These are phyloP conservation scores for Stichopus chloronotus DNA, from an alignment of 35 echinoderm and acorn worm genomes.

Conservation along the genomic window DNA sequence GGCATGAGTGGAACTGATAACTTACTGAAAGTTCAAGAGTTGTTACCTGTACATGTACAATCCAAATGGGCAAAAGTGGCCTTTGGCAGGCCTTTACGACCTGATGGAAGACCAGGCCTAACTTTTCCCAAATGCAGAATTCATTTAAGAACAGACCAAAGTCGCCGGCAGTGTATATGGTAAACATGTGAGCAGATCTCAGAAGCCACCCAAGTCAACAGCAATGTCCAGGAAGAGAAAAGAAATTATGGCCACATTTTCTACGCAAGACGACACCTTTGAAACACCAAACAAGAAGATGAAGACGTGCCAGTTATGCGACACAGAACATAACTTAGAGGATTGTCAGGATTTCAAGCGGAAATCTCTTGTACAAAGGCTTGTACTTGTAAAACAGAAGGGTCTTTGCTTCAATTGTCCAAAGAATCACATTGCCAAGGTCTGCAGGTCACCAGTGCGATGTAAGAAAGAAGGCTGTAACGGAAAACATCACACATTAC, in stretches of 20 bases:
- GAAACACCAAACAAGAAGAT: conserved; percentile 4
- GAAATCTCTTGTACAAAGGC: conserved; percentile 16
- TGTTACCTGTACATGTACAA: no score
- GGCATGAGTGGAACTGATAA: conserved; percentile 53
- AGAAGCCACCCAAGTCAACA: background rate
- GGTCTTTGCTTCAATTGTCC: conserved; percentile 52
- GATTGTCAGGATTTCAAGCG: background rate
- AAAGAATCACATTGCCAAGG: conserved; percentile 29
- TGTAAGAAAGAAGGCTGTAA: background rate
- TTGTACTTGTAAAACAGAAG: conserved; percentile 1
- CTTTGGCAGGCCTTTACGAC: background rate
- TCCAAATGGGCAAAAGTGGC: background rate
- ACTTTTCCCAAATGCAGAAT: conserved; percentile 66
- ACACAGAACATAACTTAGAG: background rate
- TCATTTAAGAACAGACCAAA: conserved; percentile 51
- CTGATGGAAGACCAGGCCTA: conserved; percentile 22
- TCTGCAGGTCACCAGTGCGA: background rate
- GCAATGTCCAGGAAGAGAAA: background rate
- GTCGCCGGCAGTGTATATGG: conserved; percentile 55
- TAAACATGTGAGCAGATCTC: conserved; percentile 13
- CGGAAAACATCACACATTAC: conserved; percentile 4
- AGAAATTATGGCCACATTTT: conserved; percentile 14
- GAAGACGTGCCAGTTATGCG: background rate
- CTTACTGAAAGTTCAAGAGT: conserved; percentile 39
- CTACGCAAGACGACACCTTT: background rate